These are phyloP conservation scores for Menidia beryllina DNA, from an alignment of 2,113 vertebrate genomes.

Conservation along the genomic window DNA sequence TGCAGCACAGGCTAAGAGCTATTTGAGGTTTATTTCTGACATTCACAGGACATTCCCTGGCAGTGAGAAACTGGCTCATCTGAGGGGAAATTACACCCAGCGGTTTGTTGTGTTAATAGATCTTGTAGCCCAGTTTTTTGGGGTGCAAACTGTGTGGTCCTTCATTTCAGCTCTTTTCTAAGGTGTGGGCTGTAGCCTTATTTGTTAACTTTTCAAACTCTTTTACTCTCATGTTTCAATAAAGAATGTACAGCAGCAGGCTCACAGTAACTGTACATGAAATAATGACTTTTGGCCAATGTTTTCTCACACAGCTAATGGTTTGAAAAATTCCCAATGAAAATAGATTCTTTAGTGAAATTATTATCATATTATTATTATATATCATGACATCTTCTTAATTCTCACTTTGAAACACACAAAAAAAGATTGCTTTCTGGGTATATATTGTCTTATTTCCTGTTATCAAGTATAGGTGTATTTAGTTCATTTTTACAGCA, in stretches of 20 bases:
- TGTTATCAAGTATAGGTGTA: background rate
- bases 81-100: constrained; percentile 70
- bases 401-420: background rate
- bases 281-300: constrained; percentile 6
- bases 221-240: constrained; percentile 45
- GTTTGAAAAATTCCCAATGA: too few relatives aligned
- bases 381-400: background rate
- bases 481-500: too few relatives aligned
- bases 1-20: constrained; percentile 29
- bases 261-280: constrained; percentile 21
- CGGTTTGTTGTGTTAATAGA: constrained; percentile 77
- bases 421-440: background rate
- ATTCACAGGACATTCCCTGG: constrained; percentile 63
- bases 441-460: background rate
- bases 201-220: constrained; percentile 69
- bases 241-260: constrained; percentile 22
- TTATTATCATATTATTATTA: too few relatives aligned
- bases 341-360: too few relatives aligned
- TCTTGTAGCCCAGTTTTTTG: constrained; percentile 60
- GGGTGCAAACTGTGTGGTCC: constrained; percentile 75
- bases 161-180: constrained; percentile 49
- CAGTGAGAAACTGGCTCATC: constrained; percentile 66
- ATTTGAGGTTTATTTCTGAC: constrained; percentile 60
- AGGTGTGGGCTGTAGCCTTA: constrained; percentile 61
- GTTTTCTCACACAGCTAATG: constrained; percentile 12